Conservation (phyloP, 2,113 vertebrate genomes). For the Oreochromis aureus region DNA sequence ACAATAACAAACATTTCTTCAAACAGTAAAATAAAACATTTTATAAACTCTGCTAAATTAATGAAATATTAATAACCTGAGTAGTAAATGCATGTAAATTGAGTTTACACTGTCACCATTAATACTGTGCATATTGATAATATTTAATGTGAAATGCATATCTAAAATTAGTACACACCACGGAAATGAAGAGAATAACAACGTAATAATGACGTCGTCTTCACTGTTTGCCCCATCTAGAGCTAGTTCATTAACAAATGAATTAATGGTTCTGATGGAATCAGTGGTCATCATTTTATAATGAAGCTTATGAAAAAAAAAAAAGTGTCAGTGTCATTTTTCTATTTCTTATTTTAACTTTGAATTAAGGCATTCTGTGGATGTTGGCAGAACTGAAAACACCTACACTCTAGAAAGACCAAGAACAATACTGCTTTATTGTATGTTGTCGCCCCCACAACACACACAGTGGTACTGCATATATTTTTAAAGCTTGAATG, state of each 20-base stretch:
- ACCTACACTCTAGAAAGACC: not conserved
- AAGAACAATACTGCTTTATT: not conserved
- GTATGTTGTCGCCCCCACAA: too few relatives aligned
- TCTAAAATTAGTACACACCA: not conserved
- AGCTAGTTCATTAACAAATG: not conserved
- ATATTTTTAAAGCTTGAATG: not conserved
- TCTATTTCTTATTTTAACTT: not conserved
- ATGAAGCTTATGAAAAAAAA: not conserved
- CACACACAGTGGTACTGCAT: not conserved
- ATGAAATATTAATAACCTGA: not conserved
- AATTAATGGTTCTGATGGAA: not conserved
- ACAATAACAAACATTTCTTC: not conserved
- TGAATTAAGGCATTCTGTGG: not conserved
- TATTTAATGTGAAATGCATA: not conserved
- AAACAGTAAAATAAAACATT: not conserved
- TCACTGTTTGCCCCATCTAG: accelerated
- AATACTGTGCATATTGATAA: not conserved
- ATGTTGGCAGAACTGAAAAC: not conserved
- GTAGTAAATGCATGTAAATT: not conserved
- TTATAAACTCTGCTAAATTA: not conserved
- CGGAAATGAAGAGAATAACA: accelerated
- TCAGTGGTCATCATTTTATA: not conserved
- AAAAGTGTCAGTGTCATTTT: not conserved
- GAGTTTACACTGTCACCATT: not conserved
- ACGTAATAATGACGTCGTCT: accelerated